Evolutionary conservation across 2,888 invertebrate genomes (phyloP).

Genomic region (Noctua comes): DNA sequence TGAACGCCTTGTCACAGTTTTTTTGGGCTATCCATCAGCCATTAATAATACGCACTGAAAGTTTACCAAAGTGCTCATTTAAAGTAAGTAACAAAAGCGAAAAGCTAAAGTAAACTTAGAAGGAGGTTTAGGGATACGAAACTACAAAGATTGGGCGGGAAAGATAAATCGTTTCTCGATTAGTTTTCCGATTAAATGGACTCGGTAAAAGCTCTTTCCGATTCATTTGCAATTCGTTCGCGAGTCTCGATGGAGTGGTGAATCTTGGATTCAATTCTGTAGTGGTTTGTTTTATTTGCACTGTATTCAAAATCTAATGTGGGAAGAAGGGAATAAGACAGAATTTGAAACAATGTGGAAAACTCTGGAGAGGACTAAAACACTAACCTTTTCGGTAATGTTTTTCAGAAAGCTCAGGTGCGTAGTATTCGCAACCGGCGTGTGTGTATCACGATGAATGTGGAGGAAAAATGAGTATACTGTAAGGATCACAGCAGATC

Average conservation of each 20-base stretch:
- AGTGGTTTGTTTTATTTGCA: conserved; percentile 14
- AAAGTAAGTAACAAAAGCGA: not conserved
- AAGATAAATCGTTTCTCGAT: conserved; percentile 53
- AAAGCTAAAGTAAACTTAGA: conserved; percentile 15
- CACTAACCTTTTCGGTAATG: not conserved
- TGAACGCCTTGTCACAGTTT: not conserved
- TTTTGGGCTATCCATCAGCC: not conserved
- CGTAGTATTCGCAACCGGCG: too few relatives aligned
- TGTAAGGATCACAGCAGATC: not conserved
- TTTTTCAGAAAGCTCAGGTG: too few relatives aligned
- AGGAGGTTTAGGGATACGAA: not conserved
- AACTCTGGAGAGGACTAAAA: too few relatives aligned
- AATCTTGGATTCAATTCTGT: conserved; percentile 25
- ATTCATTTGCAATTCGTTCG: conserved; percentile 57
- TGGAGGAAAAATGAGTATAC: not conserved
- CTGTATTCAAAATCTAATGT: not conserved
- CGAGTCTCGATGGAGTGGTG: conserved; percentile 12
- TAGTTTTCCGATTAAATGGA: conserved; percentile 59
- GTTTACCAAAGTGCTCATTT: not conserved
- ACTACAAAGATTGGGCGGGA: conserved; percentile 46
- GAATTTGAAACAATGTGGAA: not conserved
- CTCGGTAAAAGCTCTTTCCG: conserved; percentile 56
- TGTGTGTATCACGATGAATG: too few relatives aligned
- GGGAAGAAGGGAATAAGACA: not conserved
- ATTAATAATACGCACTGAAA: not conserved